A percentile compares a stretch with the other conserved stretches of the same genome.
phyloP scores from a whole-genome alignment of 1,140 invertebrate genomes.

The Diprion similis region DNA sequence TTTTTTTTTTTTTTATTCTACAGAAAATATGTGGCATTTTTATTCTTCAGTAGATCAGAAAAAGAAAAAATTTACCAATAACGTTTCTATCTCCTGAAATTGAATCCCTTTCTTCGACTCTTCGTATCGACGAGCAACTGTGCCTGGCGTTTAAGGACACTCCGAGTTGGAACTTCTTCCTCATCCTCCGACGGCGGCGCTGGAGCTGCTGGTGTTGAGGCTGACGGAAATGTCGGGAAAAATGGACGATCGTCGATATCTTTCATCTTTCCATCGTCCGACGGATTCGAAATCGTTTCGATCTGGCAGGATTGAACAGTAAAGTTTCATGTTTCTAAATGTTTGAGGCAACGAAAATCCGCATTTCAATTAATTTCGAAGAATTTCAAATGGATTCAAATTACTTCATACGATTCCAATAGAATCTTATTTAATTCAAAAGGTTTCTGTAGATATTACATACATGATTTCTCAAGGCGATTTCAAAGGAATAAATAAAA shows the following conservation, averaged over 20 bases:
- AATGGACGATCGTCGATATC: constrained; percentile 39
- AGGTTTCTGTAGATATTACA: too few species aligned
- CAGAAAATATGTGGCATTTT: too few species aligned
- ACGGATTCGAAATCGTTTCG: constrained; percentile 39
- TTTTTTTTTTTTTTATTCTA: too few species aligned
- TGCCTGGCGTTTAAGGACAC: constrained; percentile 80
- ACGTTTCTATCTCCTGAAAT: constrained; percentile 44
- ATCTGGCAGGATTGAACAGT: constrained; percentile 32
- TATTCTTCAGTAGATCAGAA: too few species aligned
- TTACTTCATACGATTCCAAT: too few species aligned
- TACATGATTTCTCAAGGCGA: too few species aligned
- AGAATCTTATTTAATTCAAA: too few species aligned
- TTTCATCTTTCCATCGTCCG: constrained; percentile 35
- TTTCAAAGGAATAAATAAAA: too few species aligned
- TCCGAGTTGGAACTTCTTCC: constrained; percentile 82
- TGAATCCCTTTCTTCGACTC: constrained; percentile 76
- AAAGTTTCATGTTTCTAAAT: neutral
- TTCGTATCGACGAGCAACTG: constrained; percentile 85
- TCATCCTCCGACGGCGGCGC: constrained; percentile 76
- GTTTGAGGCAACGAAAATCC: too few species aligned
- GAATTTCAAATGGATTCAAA: too few species aligned
- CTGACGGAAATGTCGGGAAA: constrained; percentile 49
- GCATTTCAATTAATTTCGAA: too few species aligned
- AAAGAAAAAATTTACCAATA: too few species aligned
- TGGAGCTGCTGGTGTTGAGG: constrained; percentile 38